Conservation (phyloP, 2,888 invertebrate genomes). For the Matsumyia berberina region DNA sequence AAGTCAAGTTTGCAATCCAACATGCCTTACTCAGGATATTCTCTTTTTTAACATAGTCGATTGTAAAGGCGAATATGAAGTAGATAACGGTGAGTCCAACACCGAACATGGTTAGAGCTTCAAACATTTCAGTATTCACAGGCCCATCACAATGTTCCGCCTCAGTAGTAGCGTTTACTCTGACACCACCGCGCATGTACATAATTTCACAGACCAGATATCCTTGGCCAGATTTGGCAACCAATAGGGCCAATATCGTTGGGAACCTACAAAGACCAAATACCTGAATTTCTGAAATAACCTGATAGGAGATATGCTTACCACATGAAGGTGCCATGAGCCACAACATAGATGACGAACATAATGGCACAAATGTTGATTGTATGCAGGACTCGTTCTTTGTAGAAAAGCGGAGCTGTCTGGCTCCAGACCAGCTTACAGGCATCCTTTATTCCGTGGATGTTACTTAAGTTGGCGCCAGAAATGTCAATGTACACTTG, state of each 20-base stretch:
- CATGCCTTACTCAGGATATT: constrained; percentile 85
- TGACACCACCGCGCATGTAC: constrained; percentile 17
- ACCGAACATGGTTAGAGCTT: constrained; percentile 88
- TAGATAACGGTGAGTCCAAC: constrained; percentile 88
- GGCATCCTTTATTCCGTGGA: constrained; percentile 79
- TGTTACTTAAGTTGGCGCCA: constrained; percentile 80
- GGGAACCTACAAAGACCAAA: constrained; percentile 79
- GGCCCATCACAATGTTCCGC: constrained; percentile 84
- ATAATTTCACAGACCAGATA: constrained; percentile 80
- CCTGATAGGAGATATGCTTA: constrained; percentile 53
- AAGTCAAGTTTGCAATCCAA: not conserved
- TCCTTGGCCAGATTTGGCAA: constrained; percentile 81
- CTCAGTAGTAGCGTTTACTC: constrained; percentile 7
- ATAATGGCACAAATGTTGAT: constrained; percentile 79
- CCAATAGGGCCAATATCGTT: constrained; percentile 81
- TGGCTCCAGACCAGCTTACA: constrained; percentile 81
- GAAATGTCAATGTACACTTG: constrained; percentile 77
- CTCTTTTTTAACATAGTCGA: no score
- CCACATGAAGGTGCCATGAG: constrained; percentile 83
- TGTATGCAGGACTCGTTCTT: constrained; percentile 79
- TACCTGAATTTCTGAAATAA: not conserved
- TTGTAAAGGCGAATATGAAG: constrained; percentile 87
- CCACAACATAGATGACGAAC: constrained; percentile 80
- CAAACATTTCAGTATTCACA: constrained; percentile 87
- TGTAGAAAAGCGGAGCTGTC: constrained; percentile 81